phyloP scores from a whole-genome alignment of 2,888 invertebrate genomes.

The Molorchus minor region DNA sequence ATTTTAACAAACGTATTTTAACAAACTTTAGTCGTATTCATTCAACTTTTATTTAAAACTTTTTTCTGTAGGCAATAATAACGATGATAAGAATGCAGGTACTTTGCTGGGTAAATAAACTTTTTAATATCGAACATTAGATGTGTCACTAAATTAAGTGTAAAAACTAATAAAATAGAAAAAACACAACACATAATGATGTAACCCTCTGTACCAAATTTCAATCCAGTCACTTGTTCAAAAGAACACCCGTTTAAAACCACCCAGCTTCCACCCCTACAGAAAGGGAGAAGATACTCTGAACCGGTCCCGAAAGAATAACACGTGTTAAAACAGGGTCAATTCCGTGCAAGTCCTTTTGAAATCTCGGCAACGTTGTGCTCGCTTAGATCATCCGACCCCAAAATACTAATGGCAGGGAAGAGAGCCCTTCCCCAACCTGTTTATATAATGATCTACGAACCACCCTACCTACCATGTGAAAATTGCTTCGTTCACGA shows the following conservation, averaged over 20 bases:
- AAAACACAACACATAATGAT: too few relatives aligned
- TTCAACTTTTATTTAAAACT: too few relatives aligned
- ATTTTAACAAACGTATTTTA: too few relatives aligned
- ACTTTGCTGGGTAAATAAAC: too few relatives aligned
- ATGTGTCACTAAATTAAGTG: too few relatives aligned
- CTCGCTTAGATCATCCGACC: slow-evolving; percentile 12
- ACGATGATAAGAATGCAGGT: too few relatives aligned
- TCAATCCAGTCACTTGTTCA: neutral
- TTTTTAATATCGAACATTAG: too few relatives aligned
- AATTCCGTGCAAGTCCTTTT: slow-evolving; percentile 8
- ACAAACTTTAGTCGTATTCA: too few relatives aligned
- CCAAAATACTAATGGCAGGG: slow-evolving; percentile 17
- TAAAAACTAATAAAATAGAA: too few relatives aligned
- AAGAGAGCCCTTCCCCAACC: slow-evolving; percentile 17
- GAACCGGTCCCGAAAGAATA: slow-evolving; percentile 13
- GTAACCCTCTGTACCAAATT: too few relatives aligned
- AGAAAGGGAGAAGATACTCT: neutral
- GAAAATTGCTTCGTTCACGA: slow-evolving; percentile 1
- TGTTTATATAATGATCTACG: slow-evolving; percentile 21
- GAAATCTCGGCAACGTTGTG: slow-evolving; percentile 15
- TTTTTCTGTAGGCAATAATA: too few relatives aligned
- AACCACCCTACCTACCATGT: neutral
- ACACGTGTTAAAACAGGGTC: slow-evolving; percentile 23
- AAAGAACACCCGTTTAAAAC: neutral
- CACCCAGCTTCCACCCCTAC: slow-evolving; percentile 1